Base-by-base conservation (phyloP, 2,888 invertebrate species). In the Gastrophysa polygoni region DNA sequence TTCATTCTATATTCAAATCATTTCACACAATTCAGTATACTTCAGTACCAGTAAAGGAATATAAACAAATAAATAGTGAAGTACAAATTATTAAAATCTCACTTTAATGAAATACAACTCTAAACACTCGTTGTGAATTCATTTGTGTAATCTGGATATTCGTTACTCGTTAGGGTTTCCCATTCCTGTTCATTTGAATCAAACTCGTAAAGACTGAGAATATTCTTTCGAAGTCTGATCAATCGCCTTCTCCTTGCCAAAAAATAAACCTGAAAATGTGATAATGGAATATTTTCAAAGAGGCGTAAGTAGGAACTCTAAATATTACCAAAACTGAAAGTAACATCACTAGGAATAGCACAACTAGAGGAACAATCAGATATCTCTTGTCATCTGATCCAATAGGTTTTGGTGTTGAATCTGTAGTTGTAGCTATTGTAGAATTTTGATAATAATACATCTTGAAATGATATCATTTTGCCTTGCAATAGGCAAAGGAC, bases 151-250 rank as follows among this genome's bases (percentile, higher is more conserved):
- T 71, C 73, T 11, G 77, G 74, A 66, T 76, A 75, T 49, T 81
- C 80, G 50, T 72, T 74, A 65, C 75, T 78, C 8, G 67, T 59
- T 24, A 89, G 78, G 49, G 87, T 85, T 76, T 89, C 89, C 89
- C 89, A 89, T 74, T 88, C 88, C 67, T 87, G 85, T 73, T 88
- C 88, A 71, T 88, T 88, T n/a, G 86, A 85, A 71, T 89, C 89
- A 78, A 89, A 89, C 70, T 87, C 88, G 74, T 90, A 90, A 71
- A 89, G 79, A 14, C 87, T 88, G 84, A 89, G 86, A 46, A 89
- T 80, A 73, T 87, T 86, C 72, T 87, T 86, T 48, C 88, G 82
- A 34, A 89, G 78, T 65, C 83, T 82, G 67, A 87, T 87, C 69
- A 87, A 75, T 71, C 86, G 82, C 61, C 83, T 80, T 71, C 84